Evolutionary conservation across 2,888 invertebrate genomes (phyloP).

Genomic region (Melitaea athalia): DNA sequence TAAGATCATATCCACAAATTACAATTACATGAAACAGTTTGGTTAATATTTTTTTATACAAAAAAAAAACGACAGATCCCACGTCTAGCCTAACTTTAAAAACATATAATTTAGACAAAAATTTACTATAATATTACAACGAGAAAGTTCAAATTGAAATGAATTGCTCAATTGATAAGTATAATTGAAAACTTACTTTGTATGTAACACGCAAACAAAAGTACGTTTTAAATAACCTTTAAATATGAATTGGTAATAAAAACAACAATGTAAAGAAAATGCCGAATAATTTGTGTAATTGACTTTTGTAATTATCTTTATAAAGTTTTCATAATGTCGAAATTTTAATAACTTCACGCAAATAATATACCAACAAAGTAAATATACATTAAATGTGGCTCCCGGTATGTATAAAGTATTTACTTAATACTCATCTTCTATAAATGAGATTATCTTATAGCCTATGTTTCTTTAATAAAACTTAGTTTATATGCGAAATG

Average conservation of each 20-base stretch:
- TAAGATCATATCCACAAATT: not conserved
- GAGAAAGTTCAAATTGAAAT: not conserved
- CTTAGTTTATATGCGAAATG: no score
- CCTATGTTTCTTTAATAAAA: no score
- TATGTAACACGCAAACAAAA: constrained; percentile 4
- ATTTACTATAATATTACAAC: not conserved
- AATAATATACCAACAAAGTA: not conserved
- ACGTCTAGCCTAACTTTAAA: not conserved
- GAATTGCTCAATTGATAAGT: not conserved
- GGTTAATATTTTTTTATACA: not conserved
- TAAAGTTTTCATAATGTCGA: not conserved
- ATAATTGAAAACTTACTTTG: constrained; percentile 3
- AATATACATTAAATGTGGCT: not conserved
- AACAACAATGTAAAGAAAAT: not conserved
- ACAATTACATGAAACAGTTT: not conserved
- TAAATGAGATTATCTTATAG: no score
- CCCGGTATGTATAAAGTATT: not conserved
- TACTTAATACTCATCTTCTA: no score
- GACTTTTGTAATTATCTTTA: not conserved
- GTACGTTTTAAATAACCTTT: constrained; percentile 1
- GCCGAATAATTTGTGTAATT: not conserved
- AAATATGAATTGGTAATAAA: not conserved
- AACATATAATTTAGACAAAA: not conserved
- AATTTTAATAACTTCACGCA: not conserved
- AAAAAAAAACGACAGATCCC: not conserved